Conservation (phyloP, 2,797 vertebrate genomes). For the Rhabdophis nuchalis region DNA sequence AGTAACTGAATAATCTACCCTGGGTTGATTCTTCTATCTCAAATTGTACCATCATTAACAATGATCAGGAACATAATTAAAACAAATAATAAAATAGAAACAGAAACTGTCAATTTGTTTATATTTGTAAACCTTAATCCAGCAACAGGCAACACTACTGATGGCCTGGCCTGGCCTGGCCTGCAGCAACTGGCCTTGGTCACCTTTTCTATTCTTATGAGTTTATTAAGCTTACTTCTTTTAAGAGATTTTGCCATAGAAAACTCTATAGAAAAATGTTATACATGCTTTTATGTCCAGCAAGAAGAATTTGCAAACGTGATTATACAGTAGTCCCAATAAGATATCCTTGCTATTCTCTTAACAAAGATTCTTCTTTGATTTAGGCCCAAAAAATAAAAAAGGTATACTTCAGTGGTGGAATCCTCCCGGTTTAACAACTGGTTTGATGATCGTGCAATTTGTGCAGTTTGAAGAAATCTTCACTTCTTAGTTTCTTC, state of each 20-base stretch:
- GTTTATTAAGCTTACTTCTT: constrained; percentile 36
- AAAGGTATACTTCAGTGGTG: not conserved
- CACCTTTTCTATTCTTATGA: constrained; percentile 33
- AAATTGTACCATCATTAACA: constrained; percentile 18
- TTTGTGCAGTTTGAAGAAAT: too few species aligned
- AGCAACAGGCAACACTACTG: constrained; percentile 32
- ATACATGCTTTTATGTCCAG: constrained; percentile 32
- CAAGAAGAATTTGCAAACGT: constrained; percentile 7
- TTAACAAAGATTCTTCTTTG: constrained; percentile 7
- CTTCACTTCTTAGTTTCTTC: too few species aligned
- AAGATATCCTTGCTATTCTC: constrained; percentile 21
- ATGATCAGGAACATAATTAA: constrained; percentile 33
- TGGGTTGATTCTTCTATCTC: not conserved
- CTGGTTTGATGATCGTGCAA: too few species aligned
- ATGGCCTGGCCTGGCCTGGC: constrained; percentile 35
- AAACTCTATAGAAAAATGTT: constrained; percentile 30
- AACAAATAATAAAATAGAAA: constrained; percentile 28
- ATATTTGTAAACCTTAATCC: constrained; percentile 22
- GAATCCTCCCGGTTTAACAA: too few species aligned
- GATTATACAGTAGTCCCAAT: constrained; percentile 9
- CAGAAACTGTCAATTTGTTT: constrained; percentile 22
- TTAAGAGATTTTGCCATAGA: constrained; percentile 20
- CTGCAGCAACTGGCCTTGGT: constrained; percentile 39
- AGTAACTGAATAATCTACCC: not conserved
- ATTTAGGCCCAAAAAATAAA: constrained; percentile 22